Evolutionary conservation across 2,888 invertebrate genomes (phyloP), one percentile per base, ranked within the genome.

Genomic region (Tetramorium bicarinatum): DNA sequence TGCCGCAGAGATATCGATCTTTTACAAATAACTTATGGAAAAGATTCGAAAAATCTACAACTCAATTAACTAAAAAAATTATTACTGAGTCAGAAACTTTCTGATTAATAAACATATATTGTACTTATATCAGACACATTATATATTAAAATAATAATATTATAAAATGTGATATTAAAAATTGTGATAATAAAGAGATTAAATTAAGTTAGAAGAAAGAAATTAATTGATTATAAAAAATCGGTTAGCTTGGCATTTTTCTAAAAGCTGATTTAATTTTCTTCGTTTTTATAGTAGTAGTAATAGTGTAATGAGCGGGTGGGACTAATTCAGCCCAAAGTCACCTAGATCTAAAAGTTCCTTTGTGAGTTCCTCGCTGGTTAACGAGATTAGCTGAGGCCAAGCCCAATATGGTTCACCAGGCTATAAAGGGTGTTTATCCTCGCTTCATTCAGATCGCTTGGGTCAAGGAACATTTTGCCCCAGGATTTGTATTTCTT

Each of bases 1-100:
- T 64, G 34, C 15, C 15, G 6, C 41, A 41, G 21, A 64, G 21
- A 64, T 44, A 64, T 64, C 25, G 64, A 64, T 64, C 41, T 64
- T 41, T 41, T 25, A 15, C 44, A 66, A 66, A 66, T 6, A 66
- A 8, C 11, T 25, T 64, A 64, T 64, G 6, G 15, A 64, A 64
- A 64, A 41, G 41, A 64, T 8, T 21, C 15, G 15, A 64, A 64
- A 64, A 61, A 34, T 61, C 4, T 54, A 54, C 13, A 34, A 41
- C 13, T 64, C 1, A 15, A 3, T 64, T 64, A 7, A 3, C 41
- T 41, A 21, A 41, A 25, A 62, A 21, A 21, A 64, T 41, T 25
- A 21, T 21, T 21, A 41, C 3, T 25, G 25, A 44, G 9, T 0
- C 8, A 66, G 21, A 64, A 41, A 41, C 15, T 21, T 62, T 21